A percentile compares a stretch with the other conserved stretches of the same genome.
Conservation (phyloP, 1,140 invertebrate genomes). For the Zeugodacus cucurbitae region DNA sequence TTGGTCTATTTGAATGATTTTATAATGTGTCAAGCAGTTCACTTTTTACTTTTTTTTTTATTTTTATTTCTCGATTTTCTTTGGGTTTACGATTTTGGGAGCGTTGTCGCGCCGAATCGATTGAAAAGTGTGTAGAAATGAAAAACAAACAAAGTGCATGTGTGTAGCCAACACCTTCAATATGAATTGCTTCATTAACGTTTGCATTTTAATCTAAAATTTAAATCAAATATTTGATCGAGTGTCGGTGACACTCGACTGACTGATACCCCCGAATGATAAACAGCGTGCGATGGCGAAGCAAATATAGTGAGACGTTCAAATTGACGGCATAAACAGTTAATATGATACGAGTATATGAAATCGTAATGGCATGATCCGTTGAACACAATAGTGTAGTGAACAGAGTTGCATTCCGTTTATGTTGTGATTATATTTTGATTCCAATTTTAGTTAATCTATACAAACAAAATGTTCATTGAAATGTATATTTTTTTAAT, state of each 20-base stretch:
- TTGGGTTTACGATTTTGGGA: neutral
- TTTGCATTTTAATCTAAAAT: neutral
- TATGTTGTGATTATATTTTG: no score
- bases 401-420: no score
- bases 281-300: neutral
- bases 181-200: slow-evolving; percentile 10
- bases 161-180: neutral
- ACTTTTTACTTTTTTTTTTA: neutral
- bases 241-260: neutral
- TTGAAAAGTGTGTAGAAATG: neutral
- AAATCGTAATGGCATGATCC: no score
- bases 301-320: neutral
- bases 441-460: no score
- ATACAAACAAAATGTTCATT: no score
- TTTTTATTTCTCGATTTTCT: neutral
- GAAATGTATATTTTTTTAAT: no score
- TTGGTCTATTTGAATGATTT: neutral
- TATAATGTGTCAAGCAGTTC: no score
- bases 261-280: neutral
- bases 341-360: no score
- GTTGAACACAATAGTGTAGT: no score
- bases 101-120: neutral
- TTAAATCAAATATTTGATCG: slow-evolving; percentile 28
- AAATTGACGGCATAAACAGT: neutral
- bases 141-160: neutral